Percentiles rank a stretch among this genome's conserved stretches.
Evolutionary conservation across 2,113 vertebrate species (phyloP).

Genomic region (Lepus americanus): DNA sequence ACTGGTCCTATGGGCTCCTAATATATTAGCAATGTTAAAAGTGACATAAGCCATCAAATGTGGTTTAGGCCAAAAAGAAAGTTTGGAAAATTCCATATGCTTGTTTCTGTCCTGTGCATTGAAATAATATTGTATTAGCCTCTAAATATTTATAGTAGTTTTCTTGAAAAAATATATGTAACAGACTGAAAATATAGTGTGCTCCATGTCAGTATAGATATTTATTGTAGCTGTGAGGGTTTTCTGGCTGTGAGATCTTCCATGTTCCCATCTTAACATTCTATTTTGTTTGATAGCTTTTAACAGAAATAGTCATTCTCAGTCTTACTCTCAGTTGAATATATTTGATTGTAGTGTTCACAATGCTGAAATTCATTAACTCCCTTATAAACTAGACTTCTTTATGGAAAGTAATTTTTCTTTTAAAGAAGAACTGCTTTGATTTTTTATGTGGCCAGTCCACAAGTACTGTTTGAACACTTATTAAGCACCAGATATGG

Average conservation of each 20-base stretch:
- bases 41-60: constrained; percentile 29
- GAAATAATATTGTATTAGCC: constrained; percentile 22
- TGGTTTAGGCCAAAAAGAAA: constrained; percentile 34
- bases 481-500: background rate
- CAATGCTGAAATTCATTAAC: constrained; percentile 44
- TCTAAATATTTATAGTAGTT: background rate
- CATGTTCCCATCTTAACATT: background rate
- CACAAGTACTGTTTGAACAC: background rate
- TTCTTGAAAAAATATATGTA: background rate
- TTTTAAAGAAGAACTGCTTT: background rate
- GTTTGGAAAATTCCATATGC: constrained; percentile 1
- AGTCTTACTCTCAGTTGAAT: background rate
- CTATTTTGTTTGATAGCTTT: constrained; percentile 42
- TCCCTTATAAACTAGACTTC: background rate
- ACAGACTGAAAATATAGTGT: background rate
- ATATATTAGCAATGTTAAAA: constrained; percentile 45
- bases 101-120: background rate
- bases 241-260: constrained; percentile 7
- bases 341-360: constrained; percentile 35
- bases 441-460: background rate
- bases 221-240: background rate
- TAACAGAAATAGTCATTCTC: background rate
- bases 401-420: background rate
- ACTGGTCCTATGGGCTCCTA: background rate
- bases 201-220: background rate